Conservation (phyloP, 2,888 invertebrate species). For the Hirtodrosophila confusa region DNA sequence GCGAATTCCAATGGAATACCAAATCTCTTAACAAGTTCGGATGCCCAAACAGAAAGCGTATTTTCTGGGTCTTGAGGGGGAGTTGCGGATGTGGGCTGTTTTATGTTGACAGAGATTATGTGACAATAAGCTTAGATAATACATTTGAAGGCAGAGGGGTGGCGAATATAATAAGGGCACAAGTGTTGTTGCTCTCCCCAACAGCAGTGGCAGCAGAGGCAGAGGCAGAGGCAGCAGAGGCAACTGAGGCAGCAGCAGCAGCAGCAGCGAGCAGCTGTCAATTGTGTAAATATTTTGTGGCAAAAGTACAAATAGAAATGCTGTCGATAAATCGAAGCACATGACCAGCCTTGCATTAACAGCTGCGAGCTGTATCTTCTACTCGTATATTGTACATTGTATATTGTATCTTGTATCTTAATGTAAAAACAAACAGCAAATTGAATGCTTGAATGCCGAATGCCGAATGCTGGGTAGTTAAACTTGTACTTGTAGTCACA, state of each 20-base stretch:
- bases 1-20: too few species aligned
- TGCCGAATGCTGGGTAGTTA: too few species aligned
- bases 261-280: conserved; percentile 60
- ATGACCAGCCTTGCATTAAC: conserved; percentile 67
- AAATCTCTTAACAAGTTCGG: conserved; percentile 17
- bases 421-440: conserved; percentile 31
- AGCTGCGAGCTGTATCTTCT: conserved; percentile 58
- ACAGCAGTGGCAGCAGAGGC: too few species aligned
- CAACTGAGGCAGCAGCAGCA: background rate
- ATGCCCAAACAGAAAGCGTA: conserved; percentile 23
- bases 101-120: conserved; percentile 68
- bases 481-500: too few species aligned
- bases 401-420: conserved; percentile 1
- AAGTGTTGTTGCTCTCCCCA: conserved; percentile 5
- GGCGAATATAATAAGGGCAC: background rate
- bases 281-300: conserved; percentile 78
- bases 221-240: too few species aligned
- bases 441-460: background rate
- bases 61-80: conserved; percentile 4
- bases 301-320: conserved; percentile 71
- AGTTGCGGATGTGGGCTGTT: conserved; percentile 29
- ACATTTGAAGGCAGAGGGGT: conserved; percentile 12
- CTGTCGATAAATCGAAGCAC: conserved; percentile 75
- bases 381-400: background rate
- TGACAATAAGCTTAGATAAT: conserved; percentile 76